phyloP scores from a whole-genome alignment of 37 sponge, comb jelly and placozoan species.

The Theonella swinhoei region DNA sequence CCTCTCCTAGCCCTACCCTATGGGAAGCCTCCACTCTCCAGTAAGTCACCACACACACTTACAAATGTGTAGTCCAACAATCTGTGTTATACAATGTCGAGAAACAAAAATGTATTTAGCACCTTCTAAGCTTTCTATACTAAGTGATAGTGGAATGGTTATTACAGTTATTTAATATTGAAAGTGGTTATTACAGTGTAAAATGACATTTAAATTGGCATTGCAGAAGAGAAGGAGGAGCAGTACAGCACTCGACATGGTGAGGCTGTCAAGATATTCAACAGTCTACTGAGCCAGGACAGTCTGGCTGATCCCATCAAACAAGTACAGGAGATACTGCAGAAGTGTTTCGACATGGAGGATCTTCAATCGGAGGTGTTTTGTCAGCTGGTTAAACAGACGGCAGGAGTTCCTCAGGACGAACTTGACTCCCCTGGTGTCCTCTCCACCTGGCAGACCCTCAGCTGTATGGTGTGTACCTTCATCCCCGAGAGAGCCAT shows the following conservation, averaged over 20 bases:
- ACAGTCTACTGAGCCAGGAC: slow-evolving; percentile 68
- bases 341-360: slow-evolving; percentile 84
- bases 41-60: slow-evolving; percentile 22
- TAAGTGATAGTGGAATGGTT: no score
- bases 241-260: slow-evolving; percentile 80
- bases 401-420: slow-evolving; percentile 52
- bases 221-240: slow-evolving; percentile 60
- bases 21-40: slow-evolving; percentile 76
- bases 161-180: no score
- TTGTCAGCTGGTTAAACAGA: slow-evolving; percentile 98
- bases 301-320: slow-evolving; percentile 77
- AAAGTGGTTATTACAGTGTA: no score
- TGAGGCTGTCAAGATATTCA: slow-evolving; percentile 85
- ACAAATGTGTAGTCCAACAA: no score
- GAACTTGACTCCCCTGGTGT: slow-evolving; percentile 61
- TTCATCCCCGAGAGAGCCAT: slow-evolving; percentile 86
- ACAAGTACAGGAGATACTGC: slow-evolving; percentile 78
- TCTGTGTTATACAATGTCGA: no score
- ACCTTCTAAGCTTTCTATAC: no score
- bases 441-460: slow-evolving; percentile 83
- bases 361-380: slow-evolving; percentile 86
- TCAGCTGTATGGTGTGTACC: slow-evolving; percentile 84
- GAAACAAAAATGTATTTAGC: no score
- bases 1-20: slow-evolving; percentile 89
- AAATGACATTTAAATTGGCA: no score